Evolutionary conservation across 2,888 invertebrate species (phyloP).

Genomic region (Drepana falcataria): DNA sequence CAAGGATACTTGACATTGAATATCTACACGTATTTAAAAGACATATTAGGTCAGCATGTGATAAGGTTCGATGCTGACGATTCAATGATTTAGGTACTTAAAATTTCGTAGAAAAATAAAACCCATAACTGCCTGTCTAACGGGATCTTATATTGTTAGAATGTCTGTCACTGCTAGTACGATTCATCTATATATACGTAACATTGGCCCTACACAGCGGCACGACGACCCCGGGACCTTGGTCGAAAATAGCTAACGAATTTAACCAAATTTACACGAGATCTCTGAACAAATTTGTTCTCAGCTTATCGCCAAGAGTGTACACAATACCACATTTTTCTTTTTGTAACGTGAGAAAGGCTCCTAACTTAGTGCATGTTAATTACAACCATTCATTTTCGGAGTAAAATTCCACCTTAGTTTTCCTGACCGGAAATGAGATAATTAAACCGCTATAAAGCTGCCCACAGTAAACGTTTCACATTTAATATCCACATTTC

Average conservation of each 20-base stretch:
- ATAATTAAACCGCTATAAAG: background rate
- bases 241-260: conserved; percentile 58
- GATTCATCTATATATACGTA: conserved; percentile 10
- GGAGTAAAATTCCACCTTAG: background rate
- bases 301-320: conserved; percentile 40
- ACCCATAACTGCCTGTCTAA: too few species aligned
- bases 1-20: too few species aligned
- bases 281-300: conserved; percentile 46
- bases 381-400: background rate
- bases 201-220: conserved; percentile 40
- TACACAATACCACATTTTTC: conserved; percentile 19
- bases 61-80: too few species aligned
- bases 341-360: conserved; percentile 4
- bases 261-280: conserved; percentile 59
- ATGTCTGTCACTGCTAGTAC: background rate
- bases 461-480: background rate
- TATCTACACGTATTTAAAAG: too few species aligned
- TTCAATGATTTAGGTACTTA: too few species aligned
- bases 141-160: background rate
- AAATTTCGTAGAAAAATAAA: too few species aligned
- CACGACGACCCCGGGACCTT: conserved; percentile 59
- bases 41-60: too few species aligned
- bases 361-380: background rate
- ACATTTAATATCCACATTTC: background rate
- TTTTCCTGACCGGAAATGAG: background rate